Percentiles rank a stretch among this genome's conserved stretches.
phyloP scores from a whole-genome alignment of 2,113 vertebrate genomes.

The Carlito syrichta region DNA sequence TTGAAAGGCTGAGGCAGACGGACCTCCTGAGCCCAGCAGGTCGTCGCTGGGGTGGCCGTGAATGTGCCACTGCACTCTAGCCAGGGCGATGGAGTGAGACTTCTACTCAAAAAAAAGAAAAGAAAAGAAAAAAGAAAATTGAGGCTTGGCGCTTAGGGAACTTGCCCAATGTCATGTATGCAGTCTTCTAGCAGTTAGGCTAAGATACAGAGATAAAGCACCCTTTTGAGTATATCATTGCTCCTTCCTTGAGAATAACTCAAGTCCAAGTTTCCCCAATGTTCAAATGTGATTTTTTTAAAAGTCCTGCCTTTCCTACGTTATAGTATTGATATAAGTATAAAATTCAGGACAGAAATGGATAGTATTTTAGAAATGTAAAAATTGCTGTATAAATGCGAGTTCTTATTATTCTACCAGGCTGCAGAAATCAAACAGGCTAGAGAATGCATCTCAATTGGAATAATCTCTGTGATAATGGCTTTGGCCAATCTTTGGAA shows the following conservation, averaged over 20 bases:
- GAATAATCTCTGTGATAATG: constrained; percentile 35
- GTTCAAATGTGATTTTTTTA: not conserved
- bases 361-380: constrained; percentile 21
- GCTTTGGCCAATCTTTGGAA: not conserved
- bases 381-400: constrained; percentile 20
- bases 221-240: not conserved
- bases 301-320: not conserved
- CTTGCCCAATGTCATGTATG: too few relatives aligned
- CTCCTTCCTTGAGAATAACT: not conserved
- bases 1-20: too few relatives aligned
- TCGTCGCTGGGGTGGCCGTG: too few relatives aligned
- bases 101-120: too few relatives aligned
- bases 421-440: not conserved
- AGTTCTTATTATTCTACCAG: not conserved
- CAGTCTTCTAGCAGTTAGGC: not conserved
- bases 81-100: too few relatives aligned
- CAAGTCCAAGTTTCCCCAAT: not conserved
- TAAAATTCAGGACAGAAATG: constrained; percentile 6
- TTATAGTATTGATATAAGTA: constrained; percentile 6
- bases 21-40: too few relatives aligned
- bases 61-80: too few relatives aligned
- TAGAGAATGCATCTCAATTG: not conserved
- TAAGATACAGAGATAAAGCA: not conserved
- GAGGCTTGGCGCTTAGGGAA: too few relatives aligned
- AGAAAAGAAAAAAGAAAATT: too few relatives aligned